Percentiles rank a stretch among this genome's conserved stretches.
phyloP scores from a whole-genome alignment of 53 echinoderm and acorn worm species.

The Actinopyga echinites region DNA sequence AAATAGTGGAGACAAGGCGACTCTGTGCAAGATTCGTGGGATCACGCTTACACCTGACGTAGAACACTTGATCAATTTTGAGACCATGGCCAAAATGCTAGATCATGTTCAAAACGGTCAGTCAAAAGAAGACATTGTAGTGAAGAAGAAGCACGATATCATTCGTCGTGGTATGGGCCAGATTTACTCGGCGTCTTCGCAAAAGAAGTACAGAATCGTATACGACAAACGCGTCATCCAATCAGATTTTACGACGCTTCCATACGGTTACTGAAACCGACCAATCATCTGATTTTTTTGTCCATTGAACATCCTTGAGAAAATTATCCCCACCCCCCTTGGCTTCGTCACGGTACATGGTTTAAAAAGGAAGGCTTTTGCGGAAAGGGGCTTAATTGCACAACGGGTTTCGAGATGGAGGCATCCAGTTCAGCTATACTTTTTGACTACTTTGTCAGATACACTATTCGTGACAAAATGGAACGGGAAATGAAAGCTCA shows the following conservation, averaged over 20 bases:
- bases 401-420: not conserved
- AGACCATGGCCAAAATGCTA: slow-evolving; percentile 4
- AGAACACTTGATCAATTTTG: slow-evolving; percentile 27
- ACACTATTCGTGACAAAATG: not conserved
- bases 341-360: no score
- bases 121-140: slow-evolving; percentile 11
- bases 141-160: not conserved
- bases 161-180: not conserved
- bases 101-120: slow-evolving; percentile 14
- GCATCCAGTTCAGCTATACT: not conserved
- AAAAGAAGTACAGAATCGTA: slow-evolving; percentile 32
- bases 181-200: not conserved
- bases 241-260: not conserved
- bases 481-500: not conserved
- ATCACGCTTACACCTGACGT: slow-evolving; percentile 38
- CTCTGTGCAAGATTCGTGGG: slow-evolving; percentile 43
- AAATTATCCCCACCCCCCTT: no score
- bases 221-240: slow-evolving; percentile 46
- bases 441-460: slow-evolving; percentile 1
- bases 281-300: not conserved
- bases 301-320: no score
- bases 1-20: not conserved
- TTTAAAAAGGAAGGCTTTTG: no score
- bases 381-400: not conserved
- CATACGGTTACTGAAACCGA: slow-evolving; percentile 24